Conservation (phyloP, 2,888 invertebrate genomes). For the Caenorhabditis afra region DNA sequence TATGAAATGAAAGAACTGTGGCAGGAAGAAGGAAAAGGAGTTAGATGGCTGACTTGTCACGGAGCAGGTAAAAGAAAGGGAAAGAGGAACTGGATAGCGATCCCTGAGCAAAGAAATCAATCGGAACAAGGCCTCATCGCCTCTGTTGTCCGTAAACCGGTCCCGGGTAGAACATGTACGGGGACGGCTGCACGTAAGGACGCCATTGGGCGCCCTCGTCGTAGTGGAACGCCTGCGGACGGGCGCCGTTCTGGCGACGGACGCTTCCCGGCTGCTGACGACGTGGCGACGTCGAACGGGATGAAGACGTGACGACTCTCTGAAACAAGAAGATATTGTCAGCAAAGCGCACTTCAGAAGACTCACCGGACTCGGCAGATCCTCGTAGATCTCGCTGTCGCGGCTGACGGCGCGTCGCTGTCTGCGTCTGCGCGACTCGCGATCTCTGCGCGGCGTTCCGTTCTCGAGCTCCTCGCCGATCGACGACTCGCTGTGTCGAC, state of each 20-base stretch:
- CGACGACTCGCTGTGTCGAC: slow-evolving; percentile 57
- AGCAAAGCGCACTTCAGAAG: neutral
- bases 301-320: slow-evolving; percentile 43
- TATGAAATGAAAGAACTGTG: slow-evolving; percentile 53
- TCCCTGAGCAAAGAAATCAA: slow-evolving; percentile 39
- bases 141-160: slow-evolving; percentile 54
- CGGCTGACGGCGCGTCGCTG: slow-evolving; percentile 48
- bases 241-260: slow-evolving; percentile 30
- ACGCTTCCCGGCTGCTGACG: slow-evolving; percentile 44
- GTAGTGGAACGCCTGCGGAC: slow-evolving; percentile 52
- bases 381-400: slow-evolving; percentile 68
- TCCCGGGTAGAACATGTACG: slow-evolving; percentile 62
- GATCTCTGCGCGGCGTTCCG: slow-evolving; percentile 44
- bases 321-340: slow-evolving; percentile 4
- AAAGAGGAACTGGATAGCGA: neutral
- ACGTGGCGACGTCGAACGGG: slow-evolving; percentile 53
- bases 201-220: slow-evolving; percentile 62
- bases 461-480: slow-evolving; percentile 21
- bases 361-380: slow-evolving; percentile 65
- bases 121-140: slow-evolving; percentile 11
- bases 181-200: slow-evolving; percentile 63
- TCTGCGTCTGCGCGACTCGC: slow-evolving; percentile 47
- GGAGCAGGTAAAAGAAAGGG: slow-evolving; percentile 36
- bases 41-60: slow-evolving; percentile 49
- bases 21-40: slow-evolving; percentile 33